phyloP scores from a whole-genome alignment of 2,797 vertebrate species.

The Hypotaenidia okinawae region DNA sequence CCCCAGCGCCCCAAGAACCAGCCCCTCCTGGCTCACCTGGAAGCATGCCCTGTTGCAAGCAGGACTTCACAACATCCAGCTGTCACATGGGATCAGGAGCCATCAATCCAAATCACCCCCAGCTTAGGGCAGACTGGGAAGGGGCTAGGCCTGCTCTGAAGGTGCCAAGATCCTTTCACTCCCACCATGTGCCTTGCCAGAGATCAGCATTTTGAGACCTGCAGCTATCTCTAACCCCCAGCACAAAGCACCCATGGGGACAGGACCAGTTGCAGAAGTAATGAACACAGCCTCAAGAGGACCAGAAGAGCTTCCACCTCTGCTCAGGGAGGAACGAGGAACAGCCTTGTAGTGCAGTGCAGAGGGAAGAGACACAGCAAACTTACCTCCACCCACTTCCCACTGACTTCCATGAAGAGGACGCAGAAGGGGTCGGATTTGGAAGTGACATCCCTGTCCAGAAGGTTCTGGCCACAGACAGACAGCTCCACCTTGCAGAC shows the following conservation, averaged over 20 bases:
- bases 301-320: background rate
- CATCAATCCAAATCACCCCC: background rate
- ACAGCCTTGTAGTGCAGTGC: background rate
- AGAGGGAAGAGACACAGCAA: background rate
- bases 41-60: background rate
- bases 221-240: background rate
- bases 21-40: background rate
- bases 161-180: background rate
- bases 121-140: background rate
- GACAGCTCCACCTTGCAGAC: slow-evolving; percentile 94
- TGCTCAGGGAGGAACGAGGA: rapidly evolving
- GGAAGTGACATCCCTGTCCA: slow-evolving; percentile 96
- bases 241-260: rapidly evolving
- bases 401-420: slow-evolving; percentile 90
- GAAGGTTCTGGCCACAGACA: slow-evolving; percentile 87
- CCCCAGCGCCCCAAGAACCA: background rate
- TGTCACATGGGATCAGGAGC: background rate
- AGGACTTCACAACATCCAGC: background rate
- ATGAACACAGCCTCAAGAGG: background rate
- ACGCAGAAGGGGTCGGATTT: slow-evolving; percentile 99
- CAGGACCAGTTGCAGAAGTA: background rate
- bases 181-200: background rate
- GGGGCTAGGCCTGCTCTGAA: background rate
- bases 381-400: slow-evolving; percentile 94
- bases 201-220: background rate